Evolutionary conservation across 2,797 vertebrate species (phyloP).

Genomic region (Psittacula derbiana): DNA sequence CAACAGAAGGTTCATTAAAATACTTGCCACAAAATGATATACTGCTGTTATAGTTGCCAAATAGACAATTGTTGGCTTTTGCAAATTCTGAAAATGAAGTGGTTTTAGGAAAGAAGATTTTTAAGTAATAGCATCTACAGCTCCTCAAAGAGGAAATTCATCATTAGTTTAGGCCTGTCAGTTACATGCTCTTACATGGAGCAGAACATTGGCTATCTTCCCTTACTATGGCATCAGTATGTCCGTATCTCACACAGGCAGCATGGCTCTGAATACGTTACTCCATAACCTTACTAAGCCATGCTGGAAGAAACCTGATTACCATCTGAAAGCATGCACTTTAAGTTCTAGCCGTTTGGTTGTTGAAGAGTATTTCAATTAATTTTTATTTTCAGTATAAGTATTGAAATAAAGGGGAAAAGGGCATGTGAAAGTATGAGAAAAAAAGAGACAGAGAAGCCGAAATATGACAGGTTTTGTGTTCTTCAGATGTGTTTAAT

Average conservation of each 20-base stretch:
- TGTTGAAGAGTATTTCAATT: background rate
- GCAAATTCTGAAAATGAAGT: background rate
- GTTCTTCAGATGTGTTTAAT: background rate
- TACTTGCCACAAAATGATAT: background rate
- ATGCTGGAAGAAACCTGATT: background rate
- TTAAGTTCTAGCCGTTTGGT: background rate
- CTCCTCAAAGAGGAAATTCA: background rate
- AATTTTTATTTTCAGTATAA: background rate
- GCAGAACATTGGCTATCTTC: background rate
- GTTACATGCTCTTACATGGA: fast-evolving
- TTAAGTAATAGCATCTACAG: background rate
- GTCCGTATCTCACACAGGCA: fast-evolving
- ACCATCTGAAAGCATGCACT: slow-evolving; percentile 34
- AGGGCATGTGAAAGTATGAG: background rate
- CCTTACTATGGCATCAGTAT: background rate
- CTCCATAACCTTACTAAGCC: background rate
- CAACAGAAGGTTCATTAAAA: background rate
- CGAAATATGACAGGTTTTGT: background rate
- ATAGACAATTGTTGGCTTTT: background rate
- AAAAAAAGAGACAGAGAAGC: background rate
- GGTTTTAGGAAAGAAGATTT: background rate
- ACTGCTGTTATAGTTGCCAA: background rate
- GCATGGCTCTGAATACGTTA: background rate
- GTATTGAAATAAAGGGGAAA: background rate
- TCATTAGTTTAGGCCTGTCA: background rate